Evolutionary conservation across 2,113 vertebrate genomes (phyloP).

Genomic region (Neolamprologus caudopunctatus): DNA sequence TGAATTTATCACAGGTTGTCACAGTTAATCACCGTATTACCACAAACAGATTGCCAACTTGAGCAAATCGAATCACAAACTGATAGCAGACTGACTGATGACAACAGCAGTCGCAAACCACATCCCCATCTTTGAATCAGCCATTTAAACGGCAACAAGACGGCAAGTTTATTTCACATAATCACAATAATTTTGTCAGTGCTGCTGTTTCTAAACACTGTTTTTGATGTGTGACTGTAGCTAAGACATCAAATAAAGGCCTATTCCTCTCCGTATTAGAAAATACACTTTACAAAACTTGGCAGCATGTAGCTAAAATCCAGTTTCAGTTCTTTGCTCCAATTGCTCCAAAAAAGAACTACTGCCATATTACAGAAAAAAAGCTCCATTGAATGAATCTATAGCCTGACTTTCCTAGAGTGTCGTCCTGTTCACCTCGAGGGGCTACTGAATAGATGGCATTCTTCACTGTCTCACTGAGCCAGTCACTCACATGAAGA

Average conservation of each 20-base stretch:
- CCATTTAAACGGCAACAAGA: not conserved
- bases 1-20: not conserved
- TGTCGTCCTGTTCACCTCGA: conserved; percentile 5
- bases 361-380: not conserved
- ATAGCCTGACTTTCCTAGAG: not conserved
- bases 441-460: not conserved
- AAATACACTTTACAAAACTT: not conserved
- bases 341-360: not conserved
- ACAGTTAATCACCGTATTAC: not conserved
- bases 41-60: not conserved
- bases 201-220: not conserved
- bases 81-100: not conserved
- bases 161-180: not conserved
- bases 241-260: not conserved
- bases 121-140: not conserved
- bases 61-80: not conserved
- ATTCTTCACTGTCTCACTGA: conserved; percentile 3
- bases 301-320: not conserved
- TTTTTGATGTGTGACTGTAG: not conserved
- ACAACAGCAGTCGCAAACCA: not conserved
- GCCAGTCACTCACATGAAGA: not conserved
- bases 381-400: not conserved
- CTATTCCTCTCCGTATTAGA: not conserved
- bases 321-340: not conserved
- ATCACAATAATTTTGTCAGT: not conserved